These are phyloP conservation scores for Latrodectus elegans DNA, from an alignment of 2,888 invertebrate species.

Conservation along the genomic window DNA sequence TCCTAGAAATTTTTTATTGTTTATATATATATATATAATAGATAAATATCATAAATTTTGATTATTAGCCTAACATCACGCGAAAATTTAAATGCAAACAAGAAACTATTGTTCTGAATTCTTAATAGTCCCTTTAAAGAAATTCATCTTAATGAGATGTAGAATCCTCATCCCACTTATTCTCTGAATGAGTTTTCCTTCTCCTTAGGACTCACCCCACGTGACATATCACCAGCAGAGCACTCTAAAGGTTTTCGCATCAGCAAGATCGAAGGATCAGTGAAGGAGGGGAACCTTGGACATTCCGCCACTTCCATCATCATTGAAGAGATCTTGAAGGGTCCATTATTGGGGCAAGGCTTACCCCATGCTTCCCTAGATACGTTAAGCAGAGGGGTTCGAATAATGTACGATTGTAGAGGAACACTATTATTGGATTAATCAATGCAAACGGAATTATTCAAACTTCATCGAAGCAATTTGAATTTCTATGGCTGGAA, in stretches of 20 bases:
- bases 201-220: no score
- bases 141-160: no score
- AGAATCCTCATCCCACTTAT: no score
- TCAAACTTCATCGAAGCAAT: background rate
- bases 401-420: slow-evolving; percentile 14
- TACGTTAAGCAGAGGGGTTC: background rate
- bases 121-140: no score
- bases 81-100: no score
- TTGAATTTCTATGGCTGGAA: background rate
- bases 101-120: no score
- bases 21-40: no score
- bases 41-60: no score
- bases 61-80: no score
- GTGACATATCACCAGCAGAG: background rate
- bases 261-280: background rate
- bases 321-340: slow-evolving; percentile 9
- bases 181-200: no score
- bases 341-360: slow-evolving; percentile 23
- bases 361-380: background rate
- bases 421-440: slow-evolving; percentile 25
- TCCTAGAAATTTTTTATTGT: no score
- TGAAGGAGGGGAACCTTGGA: background rate
- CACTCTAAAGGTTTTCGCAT: slow-evolving; percentile 4
- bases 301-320: background rate
- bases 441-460: slow-evolving; percentile 23